Evolutionary conservation across 2,797 vertebrate species (phyloP).

Genomic region (Lerista edwardsae): DNA sequence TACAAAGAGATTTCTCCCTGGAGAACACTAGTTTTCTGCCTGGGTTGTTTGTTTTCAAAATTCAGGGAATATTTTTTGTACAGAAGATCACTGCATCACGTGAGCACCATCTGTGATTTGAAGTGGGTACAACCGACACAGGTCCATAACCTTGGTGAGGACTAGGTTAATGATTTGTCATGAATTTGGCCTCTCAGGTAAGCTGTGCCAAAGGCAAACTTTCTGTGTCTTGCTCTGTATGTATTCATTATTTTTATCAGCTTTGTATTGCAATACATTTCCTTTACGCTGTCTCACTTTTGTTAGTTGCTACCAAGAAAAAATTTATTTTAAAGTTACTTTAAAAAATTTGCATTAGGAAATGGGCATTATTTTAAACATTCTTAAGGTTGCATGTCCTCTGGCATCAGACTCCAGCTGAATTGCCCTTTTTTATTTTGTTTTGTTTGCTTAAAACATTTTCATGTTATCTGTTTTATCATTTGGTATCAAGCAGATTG

Average conservation of each 20-base stretch:
- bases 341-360: background rate
- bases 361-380: conserved; percentile 40
- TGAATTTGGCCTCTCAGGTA: conserved; percentile 33
- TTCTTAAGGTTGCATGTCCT: conserved; percentile 35
- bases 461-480: conserved; percentile 82
- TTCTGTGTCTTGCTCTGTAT: conserved; percentile 24
- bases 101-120: background rate
- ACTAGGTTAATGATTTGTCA: background rate
- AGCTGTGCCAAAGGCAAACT: conserved; percentile 14
- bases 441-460: conserved; percentile 62
- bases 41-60: too few relatives aligned
- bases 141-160: background rate
- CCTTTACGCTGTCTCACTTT: conserved; percentile 55
- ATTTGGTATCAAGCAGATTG: conserved; percentile 92
- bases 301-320: conserved; percentile 17
- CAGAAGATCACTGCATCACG: conserved; percentile 8
- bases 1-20: background rate
- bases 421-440: conserved; percentile 57
- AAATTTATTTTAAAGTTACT: conserved; percentile 15
- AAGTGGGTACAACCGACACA: background rate
- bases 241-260: conserved; percentile 34
- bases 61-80: conserved; percentile 15
- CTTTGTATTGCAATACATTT: conserved; percentile 48
- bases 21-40: too few relatives aligned
- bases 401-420: conserved; percentile 51